phyloP scores from a whole-genome alignment of 2,888 invertebrate species.

The Boloria selene region DNA sequence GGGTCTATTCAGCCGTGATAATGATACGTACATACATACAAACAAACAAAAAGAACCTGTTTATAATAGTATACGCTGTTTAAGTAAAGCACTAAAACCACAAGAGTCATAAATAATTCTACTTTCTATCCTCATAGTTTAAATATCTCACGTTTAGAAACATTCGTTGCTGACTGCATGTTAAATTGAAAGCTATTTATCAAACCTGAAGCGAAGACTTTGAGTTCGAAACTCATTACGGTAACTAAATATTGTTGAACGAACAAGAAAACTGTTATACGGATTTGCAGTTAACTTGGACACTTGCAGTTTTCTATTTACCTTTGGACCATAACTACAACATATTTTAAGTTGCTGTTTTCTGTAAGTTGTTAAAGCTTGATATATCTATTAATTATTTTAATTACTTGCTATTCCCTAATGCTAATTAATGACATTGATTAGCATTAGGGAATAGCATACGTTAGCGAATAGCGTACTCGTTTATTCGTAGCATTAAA shows the following conservation, averaged over 20 bases:
- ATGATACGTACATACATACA: too few relatives aligned
- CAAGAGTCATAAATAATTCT: background rate
- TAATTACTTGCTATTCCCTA: too few relatives aligned
- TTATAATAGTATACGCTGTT: background rate
- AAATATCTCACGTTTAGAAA: constrained; percentile 20
- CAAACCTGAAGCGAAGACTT: constrained; percentile 24
- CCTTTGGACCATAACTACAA: constrained; percentile 1
- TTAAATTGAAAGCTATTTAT: constrained; percentile 28
- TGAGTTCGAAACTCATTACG: constrained; percentile 23
- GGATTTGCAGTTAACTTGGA: too few relatives aligned
- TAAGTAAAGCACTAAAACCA: background rate
- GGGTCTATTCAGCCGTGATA: too few relatives aligned
- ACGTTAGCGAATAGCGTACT: too few relatives aligned
- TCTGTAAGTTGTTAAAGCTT: background rate
- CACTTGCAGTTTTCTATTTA: constrained; percentile 16
- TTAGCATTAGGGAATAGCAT: too few relatives aligned
- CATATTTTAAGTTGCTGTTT: background rate
- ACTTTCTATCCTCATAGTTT: background rate
- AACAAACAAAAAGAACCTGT: too few relatives aligned
- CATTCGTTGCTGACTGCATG: constrained; percentile 25
- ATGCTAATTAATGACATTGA: too few relatives aligned
- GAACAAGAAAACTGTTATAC: constrained; percentile 24
- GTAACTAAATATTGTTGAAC: constrained; percentile 27
- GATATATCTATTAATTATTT: too few relatives aligned
- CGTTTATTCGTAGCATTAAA: too few relatives aligned